phyloP scores from a whole-genome alignment of 37 sponge, comb jelly and placozoan genomes.

The Chondrilla cf. caribensis region DNA sequence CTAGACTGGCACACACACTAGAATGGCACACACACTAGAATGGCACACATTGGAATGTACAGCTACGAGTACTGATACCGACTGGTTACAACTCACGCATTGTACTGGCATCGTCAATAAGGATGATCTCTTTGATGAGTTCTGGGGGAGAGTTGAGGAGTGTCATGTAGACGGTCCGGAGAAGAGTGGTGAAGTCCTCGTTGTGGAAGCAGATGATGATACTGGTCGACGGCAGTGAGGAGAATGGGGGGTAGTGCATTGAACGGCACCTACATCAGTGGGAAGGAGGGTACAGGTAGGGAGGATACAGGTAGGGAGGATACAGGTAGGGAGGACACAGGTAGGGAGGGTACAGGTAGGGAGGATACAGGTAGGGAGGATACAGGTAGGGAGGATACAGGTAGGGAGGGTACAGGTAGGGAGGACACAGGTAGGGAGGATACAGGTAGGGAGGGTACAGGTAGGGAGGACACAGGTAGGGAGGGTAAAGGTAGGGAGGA shows the following conservation, averaged over 20 bases:
- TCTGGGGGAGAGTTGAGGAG: constrained; percentile 35
- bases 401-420: too few species aligned
- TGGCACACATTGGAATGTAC: background rate
- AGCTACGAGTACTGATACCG: background rate
- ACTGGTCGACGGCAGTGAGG: constrained; percentile 27
- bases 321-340: background rate
- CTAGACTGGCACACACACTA: background rate
- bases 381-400: too few species aligned
- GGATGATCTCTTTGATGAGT: constrained; percentile 37
- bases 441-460: too few species aligned
- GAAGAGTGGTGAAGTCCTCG: constrained; percentile 37
- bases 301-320: background rate
- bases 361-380: background rate
- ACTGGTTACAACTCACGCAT: constrained; percentile 14
- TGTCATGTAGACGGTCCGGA: constrained; percentile 36
- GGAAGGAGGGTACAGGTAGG: constrained; percentile 1
- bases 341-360: background rate
- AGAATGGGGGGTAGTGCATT: background rate
- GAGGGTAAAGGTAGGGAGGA: too few species aligned
- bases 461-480: too few species aligned
- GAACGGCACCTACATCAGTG: constrained; percentile 27
- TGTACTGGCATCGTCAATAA: constrained; percentile 53
- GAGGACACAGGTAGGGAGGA: too few species aligned
- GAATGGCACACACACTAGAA: background rate
- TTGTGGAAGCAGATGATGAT: constrained; percentile 52